Percentiles rank a stretch among this genome's conserved stretches.
These are phyloP conservation scores for Puntigrus tetrazona DNA, from an alignment of 2,113 vertebrate genomes.

Conservation along the genomic window DNA sequence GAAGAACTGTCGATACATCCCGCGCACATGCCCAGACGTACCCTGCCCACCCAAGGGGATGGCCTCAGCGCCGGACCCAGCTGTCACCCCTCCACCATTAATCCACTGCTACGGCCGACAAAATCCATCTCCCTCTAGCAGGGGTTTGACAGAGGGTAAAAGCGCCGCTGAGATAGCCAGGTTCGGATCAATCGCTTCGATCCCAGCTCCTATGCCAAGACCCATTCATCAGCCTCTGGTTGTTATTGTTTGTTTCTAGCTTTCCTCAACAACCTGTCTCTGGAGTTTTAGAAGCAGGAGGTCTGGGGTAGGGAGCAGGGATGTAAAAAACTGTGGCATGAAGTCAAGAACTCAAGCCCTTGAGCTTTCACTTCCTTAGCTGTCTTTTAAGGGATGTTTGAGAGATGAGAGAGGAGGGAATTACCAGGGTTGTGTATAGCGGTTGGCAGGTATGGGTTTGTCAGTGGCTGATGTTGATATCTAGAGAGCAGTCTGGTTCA, in stretches of 20 bases:
- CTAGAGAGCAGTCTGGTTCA: neutral
- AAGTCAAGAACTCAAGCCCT: neutral
- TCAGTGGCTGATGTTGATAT: neutral
- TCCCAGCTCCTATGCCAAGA: conserved; percentile 68
- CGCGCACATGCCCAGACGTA: conserved; percentile 23
- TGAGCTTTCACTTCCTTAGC: conserved; percentile 1
- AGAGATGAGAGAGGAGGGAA: neutral
- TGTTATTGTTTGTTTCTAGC: conserved; percentile 63
- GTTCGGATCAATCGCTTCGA: conserved; percentile 77
- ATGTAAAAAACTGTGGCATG: conserved; percentile 9
- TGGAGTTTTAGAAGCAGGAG: conserved; percentile 38
- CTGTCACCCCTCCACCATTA: conserved; percentile 68
- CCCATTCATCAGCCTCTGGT: conserved; percentile 72
- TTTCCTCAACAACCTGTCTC: conserved; percentile 52
- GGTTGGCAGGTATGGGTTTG: neutral
- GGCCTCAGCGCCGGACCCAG: conserved; percentile 34
- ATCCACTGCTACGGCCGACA: conserved; percentile 75
- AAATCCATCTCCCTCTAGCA: conserved; percentile 77
- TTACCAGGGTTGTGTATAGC: neutral
- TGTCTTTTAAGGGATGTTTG: conserved; percentile 18
- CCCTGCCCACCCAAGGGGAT: conserved; percentile 42
- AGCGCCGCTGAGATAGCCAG: conserved; percentile 75
- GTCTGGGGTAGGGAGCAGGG: neutral
- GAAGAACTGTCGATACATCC: conserved; percentile 44
- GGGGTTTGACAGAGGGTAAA: conserved; percentile 79